Evolutionary conservation across 2,888 invertebrate genomes (phyloP), one percentile per base, ranked within the genome.

Genomic region (Cryptus armator): DNA sequence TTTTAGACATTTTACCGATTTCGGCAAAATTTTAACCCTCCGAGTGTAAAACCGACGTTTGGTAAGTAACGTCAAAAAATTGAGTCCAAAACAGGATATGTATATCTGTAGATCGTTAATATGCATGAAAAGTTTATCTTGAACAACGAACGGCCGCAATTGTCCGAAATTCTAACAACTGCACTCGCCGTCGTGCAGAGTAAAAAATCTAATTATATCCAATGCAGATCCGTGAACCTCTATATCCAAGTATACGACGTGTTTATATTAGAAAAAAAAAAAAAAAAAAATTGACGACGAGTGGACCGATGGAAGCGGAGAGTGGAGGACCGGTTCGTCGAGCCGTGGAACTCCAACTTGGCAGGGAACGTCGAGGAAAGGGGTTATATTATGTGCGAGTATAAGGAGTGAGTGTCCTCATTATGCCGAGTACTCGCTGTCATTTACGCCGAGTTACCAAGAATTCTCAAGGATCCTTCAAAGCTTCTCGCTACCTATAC

Each of bases 381-480:
- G 81, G 86, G 81, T 85, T 84, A 83, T 86, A 88, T 88, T 86
- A 85, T 86, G 86, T 81, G 80, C 80, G 85, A 81, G 84, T 81
- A 82, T 64, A 82, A 86, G 86, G 83, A 86, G 85, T 78, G 86
- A 85, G 84, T 89, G 88, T 86, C 88, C 90, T 90, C 90, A 88
- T 90, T 90, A 90, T 89, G 88, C 87, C 86, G 81, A 90, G 90
- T 89, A 87, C 88, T 87, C 84, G 87, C 89, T 90, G 89, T 89
- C 89, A 90, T 90, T 89, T 90, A 89, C 88, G 89, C 89, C 87
- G 86, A 89, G 89, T 90, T 89, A 89, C 89, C 89, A 89, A 89
- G 89, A 89, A 89, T 89, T 87, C 87, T 89, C 86, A 84, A 89
- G 89, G 78, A 86, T 86, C 84, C 89, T 89, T 84, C 78, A 84